These are phyloP conservation scores for Limnothrissa miodon DNA, from an alignment of 2,113 vertebrate genomes.

Conservation along the genomic window DNA sequence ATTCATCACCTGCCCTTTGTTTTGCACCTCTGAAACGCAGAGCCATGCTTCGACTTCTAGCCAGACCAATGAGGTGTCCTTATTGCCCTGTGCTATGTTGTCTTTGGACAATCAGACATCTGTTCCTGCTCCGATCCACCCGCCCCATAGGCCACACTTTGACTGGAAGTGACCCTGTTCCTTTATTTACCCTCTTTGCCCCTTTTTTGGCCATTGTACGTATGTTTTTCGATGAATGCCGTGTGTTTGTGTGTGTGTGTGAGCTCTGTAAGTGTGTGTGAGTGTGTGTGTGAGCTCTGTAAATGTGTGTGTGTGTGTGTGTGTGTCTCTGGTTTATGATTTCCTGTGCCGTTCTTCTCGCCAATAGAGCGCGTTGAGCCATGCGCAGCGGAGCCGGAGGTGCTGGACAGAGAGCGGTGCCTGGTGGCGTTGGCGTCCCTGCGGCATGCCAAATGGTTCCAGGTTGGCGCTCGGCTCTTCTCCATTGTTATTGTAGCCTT, in stretches of 20 bases:
- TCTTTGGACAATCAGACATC: slow-evolving; percentile 29
- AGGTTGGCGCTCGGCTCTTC: slow-evolving; percentile 96
- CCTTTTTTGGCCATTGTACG: slow-evolving; percentile 76
- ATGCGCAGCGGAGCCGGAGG: slow-evolving; percentile 90
- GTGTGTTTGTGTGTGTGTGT: slow-evolving; percentile 71
- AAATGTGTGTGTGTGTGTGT: slow-evolving; percentile 12
- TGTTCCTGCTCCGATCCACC: slow-evolving; percentile 23
- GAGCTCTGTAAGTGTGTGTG: neutral
- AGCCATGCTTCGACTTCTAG: neutral
- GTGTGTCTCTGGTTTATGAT: slow-evolving; percentile 64
- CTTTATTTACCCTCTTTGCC: slow-evolving; percentile 25
- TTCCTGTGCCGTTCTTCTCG: slow-evolving; percentile 76
- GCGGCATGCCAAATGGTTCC: slow-evolving; percentile 99
- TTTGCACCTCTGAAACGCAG: neutral
- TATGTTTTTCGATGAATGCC: slow-evolving; percentile 56
- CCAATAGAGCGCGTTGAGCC: slow-evolving; percentile 94
- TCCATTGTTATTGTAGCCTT: slow-evolving; percentile 86
- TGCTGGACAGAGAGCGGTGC: slow-evolving; percentile 99
- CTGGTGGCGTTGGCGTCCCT: slow-evolving; percentile 99
- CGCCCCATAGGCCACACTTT: slow-evolving; percentile 67
- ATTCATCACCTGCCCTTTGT: neutral
- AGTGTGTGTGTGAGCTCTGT: slow-evolving; percentile 21
- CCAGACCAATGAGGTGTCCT: slow-evolving; percentile 9
- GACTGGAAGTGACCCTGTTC: slow-evolving; percentile 59
- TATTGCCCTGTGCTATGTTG: slow-evolving; percentile 26